Evolutionary conservation across 2,797 vertebrate species (phyloP), one percentile per base, ranked within the genome.

Genomic region (Percopsis omiscomaycus): DNA sequence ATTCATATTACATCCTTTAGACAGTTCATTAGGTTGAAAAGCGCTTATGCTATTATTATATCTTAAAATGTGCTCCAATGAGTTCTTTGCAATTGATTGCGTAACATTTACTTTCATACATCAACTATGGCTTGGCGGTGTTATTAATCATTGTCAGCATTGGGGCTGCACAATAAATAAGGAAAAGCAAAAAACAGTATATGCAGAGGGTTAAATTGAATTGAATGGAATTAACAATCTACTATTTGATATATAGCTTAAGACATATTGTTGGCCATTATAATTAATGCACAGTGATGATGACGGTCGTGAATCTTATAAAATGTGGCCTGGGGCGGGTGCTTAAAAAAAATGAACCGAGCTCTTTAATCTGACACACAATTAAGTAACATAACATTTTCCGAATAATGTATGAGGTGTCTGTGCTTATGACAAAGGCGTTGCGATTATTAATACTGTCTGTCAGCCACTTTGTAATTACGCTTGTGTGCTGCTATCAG

Each of bases 361-460:
- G 64, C 80, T 74, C 82, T 84, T 87, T 81, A 86, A 80, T 67
- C 62, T 80, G 81, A 86, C 78, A 66, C 72, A 80, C 70, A 76
- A 77, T 85, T 78, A 86, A 64, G 67, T 71, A 77, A 68, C 77
- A 75, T 72, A 64, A 64, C 61, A 74, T 63, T 80, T 80, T 79
- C 29, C 63, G 83, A 79, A 88, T 88, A 87, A 84, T 82, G 58
- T 83, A 59, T 59, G 70, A 84, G 30, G 76, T 71, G 70, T 68
- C 68, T 80, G 75, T 69, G 66, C 84, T 57, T 80, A 69, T 87
- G 85, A 82, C 81, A 82, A 68, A 77, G 75, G 64, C 77, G 79
- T 86, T 73, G 71, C 66, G 61, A 65, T 87, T 85, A 88, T 89
- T 84, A 85, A 87, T 88, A 70, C 77, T 80, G 84, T 81, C 77